These are phyloP conservation scores for Brachionus sp. DNA, from an alignment of 1,140 invertebrate genomes.

Conservation along the genomic window DNA sequence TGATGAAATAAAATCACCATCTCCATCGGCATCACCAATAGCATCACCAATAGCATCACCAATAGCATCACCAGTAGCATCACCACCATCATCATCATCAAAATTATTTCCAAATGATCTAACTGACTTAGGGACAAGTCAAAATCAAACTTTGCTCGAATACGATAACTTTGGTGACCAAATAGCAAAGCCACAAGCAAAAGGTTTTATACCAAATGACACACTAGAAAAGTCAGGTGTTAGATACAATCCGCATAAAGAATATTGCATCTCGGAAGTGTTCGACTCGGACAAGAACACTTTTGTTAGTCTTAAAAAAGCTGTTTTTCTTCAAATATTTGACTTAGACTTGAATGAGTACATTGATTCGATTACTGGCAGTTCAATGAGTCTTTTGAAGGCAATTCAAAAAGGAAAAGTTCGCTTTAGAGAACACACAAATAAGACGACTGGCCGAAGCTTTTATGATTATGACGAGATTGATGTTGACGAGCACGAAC, in stretches of 20 bases:
- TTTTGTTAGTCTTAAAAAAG: conserved; percentile 31
- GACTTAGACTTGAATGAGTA: background rate
- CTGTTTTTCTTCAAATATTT: background rate
- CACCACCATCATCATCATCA: background rate
- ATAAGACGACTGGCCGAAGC: background rate
- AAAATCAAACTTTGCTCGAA: background rate
- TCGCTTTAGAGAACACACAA: background rate
- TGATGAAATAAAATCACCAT: background rate
- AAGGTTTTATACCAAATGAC: background rate
- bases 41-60: background rate
- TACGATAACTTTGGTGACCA: background rate
- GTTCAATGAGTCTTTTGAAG: background rate
- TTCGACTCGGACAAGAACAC: conserved; percentile 7
- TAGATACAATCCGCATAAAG: background rate
- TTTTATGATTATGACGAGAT: background rate
- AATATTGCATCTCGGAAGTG: background rate
- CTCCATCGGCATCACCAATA: too few species aligned
- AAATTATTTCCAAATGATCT: background rate
- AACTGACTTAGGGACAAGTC: too few species aligned
- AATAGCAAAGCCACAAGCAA: background rate
- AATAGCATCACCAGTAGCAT: background rate
- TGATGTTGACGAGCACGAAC: background rate
- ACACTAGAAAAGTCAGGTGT: background rate
- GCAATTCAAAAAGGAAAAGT: background rate
- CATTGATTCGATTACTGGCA: conserved; percentile 2